These are phyloP conservation scores for Erithacus rubecula DNA, from an alignment of 2,797 vertebrate species.

Conservation along the genomic window DNA sequence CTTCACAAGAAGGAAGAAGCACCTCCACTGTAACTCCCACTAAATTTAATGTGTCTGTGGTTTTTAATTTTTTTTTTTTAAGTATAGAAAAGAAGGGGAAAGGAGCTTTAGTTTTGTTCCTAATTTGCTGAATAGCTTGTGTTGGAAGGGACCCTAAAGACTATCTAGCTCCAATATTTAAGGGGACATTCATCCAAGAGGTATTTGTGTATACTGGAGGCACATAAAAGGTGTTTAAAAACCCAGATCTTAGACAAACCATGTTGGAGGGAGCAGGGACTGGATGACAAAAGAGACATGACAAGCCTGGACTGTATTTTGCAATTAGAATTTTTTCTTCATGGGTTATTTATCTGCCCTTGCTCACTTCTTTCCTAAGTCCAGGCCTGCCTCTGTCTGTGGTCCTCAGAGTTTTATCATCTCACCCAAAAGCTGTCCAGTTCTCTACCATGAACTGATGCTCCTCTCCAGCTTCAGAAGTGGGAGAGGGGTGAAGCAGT, in stretches of 20 bases:
- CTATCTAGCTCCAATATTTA: background rate
- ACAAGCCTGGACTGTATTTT: background rate
- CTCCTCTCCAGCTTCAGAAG: background rate
- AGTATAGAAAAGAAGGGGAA: background rate
- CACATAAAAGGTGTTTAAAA: background rate
- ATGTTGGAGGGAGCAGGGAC: rapidly evolving
- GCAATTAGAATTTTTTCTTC: background rate
- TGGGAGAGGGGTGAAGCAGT: background rate
- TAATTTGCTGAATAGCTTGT: background rate
- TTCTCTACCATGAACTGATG: background rate
- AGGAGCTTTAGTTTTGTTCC: background rate
- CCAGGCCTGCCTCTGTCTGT: background rate
- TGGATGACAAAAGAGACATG: background rate
- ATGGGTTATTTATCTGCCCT: background rate
- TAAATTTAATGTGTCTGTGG: background rate
- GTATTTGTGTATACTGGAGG: background rate
- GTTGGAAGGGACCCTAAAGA: background rate
- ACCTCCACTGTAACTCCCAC: background rate
- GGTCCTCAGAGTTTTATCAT: background rate
- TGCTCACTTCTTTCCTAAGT: background rate
- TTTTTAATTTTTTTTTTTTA: background rate
- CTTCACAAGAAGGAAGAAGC: background rate
- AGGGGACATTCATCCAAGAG: background rate
- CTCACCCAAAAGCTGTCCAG: background rate
- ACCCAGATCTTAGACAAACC: background rate